A percentile compares a stretch with the other conserved stretches of the same genome.
phyloP scores from a whole-genome alignment of 2,888 invertebrate genomes.

The Reticulitermes lucifugus region DNA sequence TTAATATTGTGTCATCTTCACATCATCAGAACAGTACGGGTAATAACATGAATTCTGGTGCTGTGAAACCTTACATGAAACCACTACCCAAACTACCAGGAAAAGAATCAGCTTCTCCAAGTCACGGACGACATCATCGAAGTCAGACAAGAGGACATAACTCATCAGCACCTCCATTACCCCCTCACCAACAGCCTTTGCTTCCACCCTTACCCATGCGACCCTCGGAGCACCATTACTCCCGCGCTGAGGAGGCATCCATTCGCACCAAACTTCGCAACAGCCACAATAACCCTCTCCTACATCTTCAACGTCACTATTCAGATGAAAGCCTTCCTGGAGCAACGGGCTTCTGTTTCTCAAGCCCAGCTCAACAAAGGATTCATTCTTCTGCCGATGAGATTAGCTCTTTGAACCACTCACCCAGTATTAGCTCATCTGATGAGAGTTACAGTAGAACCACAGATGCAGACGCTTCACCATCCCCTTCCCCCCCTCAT shows the following conservation, averaged over 20 bases:
- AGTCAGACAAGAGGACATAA: constrained; percentile 9
- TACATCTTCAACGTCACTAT: constrained; percentile 70
- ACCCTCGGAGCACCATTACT: constrained; percentile 52
- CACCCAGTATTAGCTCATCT: constrained; percentile 85
- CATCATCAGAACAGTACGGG: constrained; percentile 49
- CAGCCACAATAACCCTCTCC: constrained; percentile 33
- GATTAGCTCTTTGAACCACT: constrained; percentile 83
- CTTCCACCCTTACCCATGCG: constrained; percentile 53
- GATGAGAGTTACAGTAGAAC: constrained; percentile 88
- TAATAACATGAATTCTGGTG: constrained; percentile 35
- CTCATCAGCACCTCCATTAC: constrained; percentile 56
- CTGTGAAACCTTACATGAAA: constrained; percentile 67
- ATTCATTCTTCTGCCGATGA: constrained; percentile 86
- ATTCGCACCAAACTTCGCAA: constrained; percentile 53
- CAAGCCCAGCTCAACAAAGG: constrained; percentile 56
- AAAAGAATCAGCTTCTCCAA: constrained; percentile 60
- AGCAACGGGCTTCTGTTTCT: constrained; percentile 57
- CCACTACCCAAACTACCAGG: constrained; percentile 71
- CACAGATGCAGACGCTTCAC: constrained; percentile 74
- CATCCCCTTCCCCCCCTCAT: constrained; percentile 67
- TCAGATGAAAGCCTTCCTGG: constrained; percentile 76
- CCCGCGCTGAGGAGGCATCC: constrained; percentile 54
- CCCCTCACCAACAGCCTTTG: constrained; percentile 58
- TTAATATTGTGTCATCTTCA: constrained; percentile 45
- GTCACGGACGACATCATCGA: constrained; percentile 55